Evolutionary conservation across 2,113 vertebrate genomes (phyloP).

Genomic region (Accipiter cooperii): DNA sequence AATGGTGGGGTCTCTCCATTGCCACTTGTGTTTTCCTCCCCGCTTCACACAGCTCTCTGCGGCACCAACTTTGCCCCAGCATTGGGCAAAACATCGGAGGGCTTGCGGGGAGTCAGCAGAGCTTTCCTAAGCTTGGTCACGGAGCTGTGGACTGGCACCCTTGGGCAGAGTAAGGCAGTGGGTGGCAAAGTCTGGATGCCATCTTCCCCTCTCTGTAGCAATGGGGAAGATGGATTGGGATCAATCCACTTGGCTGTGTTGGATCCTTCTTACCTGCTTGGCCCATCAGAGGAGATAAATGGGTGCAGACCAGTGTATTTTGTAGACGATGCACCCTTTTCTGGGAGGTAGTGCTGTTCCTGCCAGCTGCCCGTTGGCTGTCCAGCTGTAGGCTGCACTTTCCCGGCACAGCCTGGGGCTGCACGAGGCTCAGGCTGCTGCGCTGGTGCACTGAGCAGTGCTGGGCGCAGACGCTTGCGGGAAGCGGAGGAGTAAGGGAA

Average conservation of each 20-base stretch:
- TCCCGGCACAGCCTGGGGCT: background rate
- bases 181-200: background rate
- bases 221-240: background rate
- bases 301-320: background rate
- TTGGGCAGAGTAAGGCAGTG: background rate
- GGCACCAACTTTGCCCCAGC: background rate
- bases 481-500: background rate
- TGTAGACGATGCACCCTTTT: background rate
- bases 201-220: background rate
- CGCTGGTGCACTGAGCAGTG: accelerated
- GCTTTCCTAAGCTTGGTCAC: background rate
- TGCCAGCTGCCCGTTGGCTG: background rate
- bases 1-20: background rate
- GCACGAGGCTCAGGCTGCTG: background rate
- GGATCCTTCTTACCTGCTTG: background rate
- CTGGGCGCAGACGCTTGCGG: background rate
- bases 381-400: background rate
- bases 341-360: background rate
- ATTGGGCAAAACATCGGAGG: background rate
- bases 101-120: background rate
- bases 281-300: background rate
- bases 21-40: background rate
- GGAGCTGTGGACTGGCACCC: background rate
- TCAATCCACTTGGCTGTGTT: background rate
- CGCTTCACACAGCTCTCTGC: background rate